phyloP scores from a whole-genome alignment of 2,113 vertebrate genomes.

The Ciconia boyciana region DNA sequence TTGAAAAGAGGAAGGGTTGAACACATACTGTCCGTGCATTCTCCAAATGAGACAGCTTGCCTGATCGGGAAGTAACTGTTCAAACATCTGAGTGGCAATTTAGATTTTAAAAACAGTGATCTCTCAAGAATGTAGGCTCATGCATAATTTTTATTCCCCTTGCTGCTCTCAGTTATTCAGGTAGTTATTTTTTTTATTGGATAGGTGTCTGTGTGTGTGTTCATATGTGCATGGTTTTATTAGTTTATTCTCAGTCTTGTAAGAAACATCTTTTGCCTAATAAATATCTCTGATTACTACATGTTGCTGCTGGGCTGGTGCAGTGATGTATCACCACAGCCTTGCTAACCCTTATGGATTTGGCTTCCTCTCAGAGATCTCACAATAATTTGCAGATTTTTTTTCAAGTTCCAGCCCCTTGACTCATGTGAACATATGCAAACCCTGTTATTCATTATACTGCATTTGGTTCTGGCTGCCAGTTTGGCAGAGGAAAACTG shows the following conservation, averaged over 20 bases:
- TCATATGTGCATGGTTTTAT: not conserved
- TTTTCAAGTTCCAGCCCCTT: not conserved
- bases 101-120: not conserved
- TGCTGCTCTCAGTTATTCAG: not conserved
- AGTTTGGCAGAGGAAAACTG: not conserved
- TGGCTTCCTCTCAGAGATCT: not conserved
- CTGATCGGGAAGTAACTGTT: not conserved
- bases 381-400: not conserved
- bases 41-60: not conserved
- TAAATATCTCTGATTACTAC: not conserved
- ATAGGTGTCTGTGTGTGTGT: not conserved
- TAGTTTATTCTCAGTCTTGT: not conserved
- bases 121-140: not conserved
- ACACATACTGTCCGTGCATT: not conserved
- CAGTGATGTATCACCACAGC: not conserved
- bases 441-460: not conserved
- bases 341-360: not conserved
- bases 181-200: not conserved
- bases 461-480: not conserved
- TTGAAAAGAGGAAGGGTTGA: not conserved
- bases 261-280: not conserved
- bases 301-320: not conserved
- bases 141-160: not conserved
- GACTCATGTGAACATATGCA: not conserved
- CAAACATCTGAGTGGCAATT: not conserved